Conservation (phyloP, 2,888 invertebrate species). For the Willowsia nigromaculata region DNA sequence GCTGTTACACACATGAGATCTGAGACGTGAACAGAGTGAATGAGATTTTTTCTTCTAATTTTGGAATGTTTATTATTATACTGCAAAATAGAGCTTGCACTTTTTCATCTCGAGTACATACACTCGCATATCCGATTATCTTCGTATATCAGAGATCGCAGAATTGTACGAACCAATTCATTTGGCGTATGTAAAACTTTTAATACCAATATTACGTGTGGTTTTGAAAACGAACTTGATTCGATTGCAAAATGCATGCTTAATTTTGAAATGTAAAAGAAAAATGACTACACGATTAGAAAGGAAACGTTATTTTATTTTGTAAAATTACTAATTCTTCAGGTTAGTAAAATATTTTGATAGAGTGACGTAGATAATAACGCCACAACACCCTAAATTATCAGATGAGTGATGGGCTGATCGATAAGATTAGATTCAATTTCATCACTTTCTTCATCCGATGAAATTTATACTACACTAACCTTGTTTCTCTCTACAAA, state of each 20-base stretch:
- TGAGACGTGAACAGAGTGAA: slow-evolving; percentile 22
- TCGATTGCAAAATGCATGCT: slow-evolving; percentile 25
- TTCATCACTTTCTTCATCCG: slow-evolving; percentile 4
- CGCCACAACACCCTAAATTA: slow-evolving; percentile 15
- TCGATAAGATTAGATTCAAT: not conserved
- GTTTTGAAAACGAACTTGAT: slow-evolving; percentile 31
- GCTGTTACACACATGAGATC: not conserved
- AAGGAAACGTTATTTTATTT: slow-evolving; percentile 7
- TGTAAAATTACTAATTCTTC: not conserved
- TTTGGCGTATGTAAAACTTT: no score
- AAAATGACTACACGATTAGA: not conserved
- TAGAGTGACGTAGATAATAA: slow-evolving; percentile 16
- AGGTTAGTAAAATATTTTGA: not conserved
- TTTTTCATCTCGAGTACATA: slow-evolving; percentile 33
- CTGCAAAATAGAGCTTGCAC: slow-evolving; percentile 51
- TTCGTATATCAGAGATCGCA: no score
- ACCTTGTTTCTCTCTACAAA: slow-evolving; percentile 30
- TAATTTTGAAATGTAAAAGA: slow-evolving; percentile 6
- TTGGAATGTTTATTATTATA: slow-evolving; percentile 16
- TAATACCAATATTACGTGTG: no score
- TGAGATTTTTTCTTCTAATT: not conserved
- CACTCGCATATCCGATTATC: slow-evolving; percentile 28
- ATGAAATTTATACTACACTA: not conserved
- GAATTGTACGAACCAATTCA: no score
- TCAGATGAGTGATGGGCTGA: slow-evolving; percentile 7